Base-by-base conservation (phyloP, 1,140 invertebrate species). In the Agraylea sexmaculata region DNA sequence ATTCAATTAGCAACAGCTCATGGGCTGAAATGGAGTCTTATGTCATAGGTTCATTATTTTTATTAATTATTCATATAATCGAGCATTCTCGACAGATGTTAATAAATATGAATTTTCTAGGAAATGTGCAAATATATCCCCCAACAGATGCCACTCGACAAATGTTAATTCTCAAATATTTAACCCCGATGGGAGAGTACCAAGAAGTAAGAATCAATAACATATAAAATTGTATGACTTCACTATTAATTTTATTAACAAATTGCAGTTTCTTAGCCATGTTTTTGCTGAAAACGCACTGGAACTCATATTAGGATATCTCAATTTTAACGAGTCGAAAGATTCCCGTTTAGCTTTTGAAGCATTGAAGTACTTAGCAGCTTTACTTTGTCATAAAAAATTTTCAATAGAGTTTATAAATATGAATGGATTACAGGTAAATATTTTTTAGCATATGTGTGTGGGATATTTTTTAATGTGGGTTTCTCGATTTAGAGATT, bases 341-440 rank as follows among this genome's bases (percentile, higher is more conserved):
- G 88, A 96, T 66, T 86, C 92, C 8, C 68, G 92, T 21, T 66
- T 97, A 2, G 89, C 89, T 1, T 97, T 97, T 68, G 93, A 96
- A 62, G 90, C 91, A 1, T 66, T 92, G 0, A 83, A 93, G 67
- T 98, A 95, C 63, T 66, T 97, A 2, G 85, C 90, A 0, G 85
- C 91, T 1, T 60, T 97, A 29, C 68, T 97, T 0, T 96, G 91
- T 53, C 93, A 97, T 60, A 97, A 96, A 62, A 97, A 96, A 60
- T 96, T 97, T 68, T 88, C 89, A 0, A 78, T 95, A 7, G 91
- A 97, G 59, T 97, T 97, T 61, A 77, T 97, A 10, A 77, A 81
- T 38, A 74, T 78, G 50, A 80, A 81, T 25, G 91, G 91, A 2
- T 57, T 96, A 30, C 81, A 87, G 66, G 76, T 77, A 42, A 52